Conservation (phyloP, 2,888 invertebrate genomes). For the Acleris literana region DNA sequence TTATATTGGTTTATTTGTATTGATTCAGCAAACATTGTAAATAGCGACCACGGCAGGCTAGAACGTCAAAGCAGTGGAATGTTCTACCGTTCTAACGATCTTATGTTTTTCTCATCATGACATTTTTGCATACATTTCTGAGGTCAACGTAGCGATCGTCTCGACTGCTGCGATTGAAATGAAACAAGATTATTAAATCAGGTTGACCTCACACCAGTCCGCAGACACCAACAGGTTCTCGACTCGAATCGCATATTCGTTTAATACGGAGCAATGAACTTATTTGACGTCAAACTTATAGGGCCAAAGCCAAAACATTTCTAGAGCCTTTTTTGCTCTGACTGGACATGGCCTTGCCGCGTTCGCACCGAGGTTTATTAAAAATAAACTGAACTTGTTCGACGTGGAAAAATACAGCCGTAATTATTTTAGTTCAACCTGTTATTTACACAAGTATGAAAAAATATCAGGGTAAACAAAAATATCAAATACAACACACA, state of each 20-base stretch:
- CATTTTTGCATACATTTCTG: slow-evolving; percentile 13
- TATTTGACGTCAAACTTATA: slow-evolving; percentile 22
- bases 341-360: background rate
- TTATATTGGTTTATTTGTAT: no score
- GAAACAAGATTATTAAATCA: slow-evolving; percentile 27
- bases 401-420: slow-evolving; percentile 4
- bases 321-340: background rate
- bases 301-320: background rate
- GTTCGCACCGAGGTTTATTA: background rate
- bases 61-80: no score
- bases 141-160: slow-evolving; percentile 14
- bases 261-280: slow-evolving; percentile 31
- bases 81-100: no score
- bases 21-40: no score
- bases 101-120: no score
- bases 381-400: background rate
- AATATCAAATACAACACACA: no score
- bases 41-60: no score
- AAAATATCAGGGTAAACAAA: no score
- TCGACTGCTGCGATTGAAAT: slow-evolving; percentile 4
- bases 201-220: slow-evolving; percentile 16
- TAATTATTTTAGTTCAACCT: no score
- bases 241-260: slow-evolving; percentile 18
- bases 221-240: slow-evolving; percentile 21
- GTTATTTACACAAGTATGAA: no score